Percentiles rank a stretch among this genome's conserved stretches.
These are phyloP conservation scores for Pollimyrus isidori DNA, from an alignment of 2,113 vertebrate species.

Conservation along the genomic window DNA sequence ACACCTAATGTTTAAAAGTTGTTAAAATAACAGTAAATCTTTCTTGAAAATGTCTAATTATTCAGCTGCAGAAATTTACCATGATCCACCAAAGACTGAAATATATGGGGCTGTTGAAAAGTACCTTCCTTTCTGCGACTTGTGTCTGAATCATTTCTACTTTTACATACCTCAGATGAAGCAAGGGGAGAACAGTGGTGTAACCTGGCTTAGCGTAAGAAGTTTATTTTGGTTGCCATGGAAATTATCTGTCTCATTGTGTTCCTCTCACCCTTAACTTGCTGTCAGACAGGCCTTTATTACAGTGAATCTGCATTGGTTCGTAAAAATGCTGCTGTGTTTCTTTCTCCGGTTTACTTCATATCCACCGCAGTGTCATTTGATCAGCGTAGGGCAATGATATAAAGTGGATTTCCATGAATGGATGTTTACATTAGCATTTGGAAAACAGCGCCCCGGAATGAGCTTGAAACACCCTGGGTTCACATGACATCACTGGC, in stretches of 20 bases:
- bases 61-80: background rate
- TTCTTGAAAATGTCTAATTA: background rate
- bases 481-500: background rate
- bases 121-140: constrained; percentile 50
- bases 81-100: background rate
- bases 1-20: background rate
- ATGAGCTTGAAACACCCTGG: background rate
- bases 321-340: constrained; percentile 51
- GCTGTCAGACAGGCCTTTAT: constrained; percentile 75
- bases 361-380: constrained; percentile 73
- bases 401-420: constrained; percentile 75
- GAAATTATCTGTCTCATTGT: constrained; percentile 79
- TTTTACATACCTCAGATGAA: constrained; percentile 46
- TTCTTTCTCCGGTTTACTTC: constrained; percentile 75
- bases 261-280: constrained; percentile 67
- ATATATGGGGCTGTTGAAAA: constrained; percentile 42
- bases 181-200: constrained; percentile 42
- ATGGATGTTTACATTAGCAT: constrained; percentile 66
- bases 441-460: constrained; percentile 38
- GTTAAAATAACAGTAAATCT: background rate
- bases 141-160: constrained; percentile 38
- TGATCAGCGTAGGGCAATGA: constrained; percentile 73
- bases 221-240: constrained; percentile 79
- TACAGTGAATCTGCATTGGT: constrained; percentile 63
- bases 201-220: constrained; percentile 63